Evolutionary conservation across 2,113 vertebrate genomes (phyloP), one percentile per base, ranked within the genome.

Genomic region (Ophthalmolycus amberensis): DNA sequence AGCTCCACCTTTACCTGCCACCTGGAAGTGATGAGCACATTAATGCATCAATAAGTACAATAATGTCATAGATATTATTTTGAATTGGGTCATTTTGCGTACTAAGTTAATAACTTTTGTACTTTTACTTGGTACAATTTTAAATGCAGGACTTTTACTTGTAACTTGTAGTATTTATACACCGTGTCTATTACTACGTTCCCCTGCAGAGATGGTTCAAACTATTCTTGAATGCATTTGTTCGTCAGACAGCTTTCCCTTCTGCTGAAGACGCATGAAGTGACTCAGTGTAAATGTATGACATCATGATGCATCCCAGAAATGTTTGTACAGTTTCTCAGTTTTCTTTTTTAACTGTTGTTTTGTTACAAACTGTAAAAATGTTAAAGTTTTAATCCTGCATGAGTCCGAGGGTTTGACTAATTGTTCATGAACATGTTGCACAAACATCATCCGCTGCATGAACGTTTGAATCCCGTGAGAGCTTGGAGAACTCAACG

Each of bases 311-410:
- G 60, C 27, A 48, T 42, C 40, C 18, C 38, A 12, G 20, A 50
- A 66, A 76, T 20, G 38, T 48, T 38, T 29, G n/a, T n/a, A n/a
- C n/a, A n/a, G n/a, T n/a, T 54, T 37, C 48, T 52, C 16, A 20
- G 3, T 56, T 9, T 56, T 48, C 15, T 54, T 27, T 38, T 5
- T 62, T 20, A 32, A 63, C 20, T 25, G 37, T 60, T 62, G 27
- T 65, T 54, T 67, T 64, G 32, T 66, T 34, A 18, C 4, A 62
- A 69, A 77, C 20, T 69, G 65, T 58, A 34, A 34, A 73, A 62
- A 18, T 5, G 29, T 56, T 0, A 58, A 58, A 16, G 4, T 44
- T 59, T 59, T 11, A 6, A 9, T 40, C 16, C 65, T 27, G 34
- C 34, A 6, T 34, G 34, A 69, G 27, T 59, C 11, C 46, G 40